Evolutionary conservation across 2,797 vertebrate species (phyloP).

Genomic region (Sebastes trivittatus): DNA sequence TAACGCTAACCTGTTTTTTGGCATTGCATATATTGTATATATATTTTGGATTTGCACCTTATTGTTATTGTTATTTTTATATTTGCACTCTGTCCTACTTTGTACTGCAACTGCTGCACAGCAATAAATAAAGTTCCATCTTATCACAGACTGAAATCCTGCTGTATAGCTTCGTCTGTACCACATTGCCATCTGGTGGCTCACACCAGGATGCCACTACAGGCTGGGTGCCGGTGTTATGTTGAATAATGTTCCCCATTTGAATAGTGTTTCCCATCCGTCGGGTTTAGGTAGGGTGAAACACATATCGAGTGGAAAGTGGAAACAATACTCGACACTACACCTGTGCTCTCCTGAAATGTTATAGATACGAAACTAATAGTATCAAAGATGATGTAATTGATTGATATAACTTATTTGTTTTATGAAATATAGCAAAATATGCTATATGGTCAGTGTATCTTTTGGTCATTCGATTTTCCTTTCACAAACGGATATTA

Average conservation of each 20-base stretch:
- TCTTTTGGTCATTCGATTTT: too few species aligned
- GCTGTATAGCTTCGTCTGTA: neutral
- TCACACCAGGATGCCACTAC: neutral
- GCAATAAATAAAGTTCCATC: neutral
- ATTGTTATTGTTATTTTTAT: neutral
- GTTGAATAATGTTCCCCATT: too few species aligned
- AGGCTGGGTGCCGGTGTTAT: neutral
- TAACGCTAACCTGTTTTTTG: neutral
- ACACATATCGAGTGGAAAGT: too few species aligned
- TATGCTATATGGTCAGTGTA: too few species aligned
- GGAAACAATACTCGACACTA: too few species aligned
- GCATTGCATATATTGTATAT: neutral
- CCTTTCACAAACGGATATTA: too few species aligned
- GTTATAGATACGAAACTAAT: too few species aligned
- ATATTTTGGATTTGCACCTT: neutral
- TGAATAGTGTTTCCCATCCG: too few species aligned
- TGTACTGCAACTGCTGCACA: neutral
- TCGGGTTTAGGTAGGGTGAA: too few species aligned
- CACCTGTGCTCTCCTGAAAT: neutral
- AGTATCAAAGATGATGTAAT: too few species aligned
- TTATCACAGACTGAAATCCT: neutral
- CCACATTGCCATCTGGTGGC: slow-evolving; percentile 2
- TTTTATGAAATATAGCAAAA: too few species aligned
- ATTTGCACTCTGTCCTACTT: neutral
- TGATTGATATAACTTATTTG: too few species aligned